Evolutionary conservation across 2,888 invertebrate genomes (phyloP), one percentile per base, ranked within the genome.

Genomic region (Agrilus mali): DNA sequence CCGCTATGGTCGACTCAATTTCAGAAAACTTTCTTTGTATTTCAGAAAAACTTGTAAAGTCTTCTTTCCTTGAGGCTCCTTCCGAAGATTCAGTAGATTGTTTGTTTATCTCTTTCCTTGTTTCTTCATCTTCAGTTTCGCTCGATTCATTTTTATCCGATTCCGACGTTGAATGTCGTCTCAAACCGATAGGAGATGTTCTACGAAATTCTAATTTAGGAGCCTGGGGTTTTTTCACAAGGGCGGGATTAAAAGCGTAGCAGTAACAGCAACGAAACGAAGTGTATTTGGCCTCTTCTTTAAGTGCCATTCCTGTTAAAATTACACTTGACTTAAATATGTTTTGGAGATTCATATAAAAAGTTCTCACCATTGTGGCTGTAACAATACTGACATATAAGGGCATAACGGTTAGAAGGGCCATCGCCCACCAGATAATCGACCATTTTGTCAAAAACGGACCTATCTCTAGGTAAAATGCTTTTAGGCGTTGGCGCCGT

Each of bases 391-490:
- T 75, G 74, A 65, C 98, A 98, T 58, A 98, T 92, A 50, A 98
- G 77, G 15, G 97, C 98, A 71, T 86, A 97, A 55, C 96, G 80
- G 66, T 93, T 88, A 47, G 81, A 80, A 17, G 96, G 95, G 1
- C 96, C 97, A 64, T 98, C 97, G 35, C 94, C 95, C 35, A 97
- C 80, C 47, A 98, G 68, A 61, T 87, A 93, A 63, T 98, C 97
- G 13, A 98, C 82, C 57, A 97, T 72, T 59, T 86, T 84, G 66
- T 96, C 96, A 48, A 95, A 63, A 31, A 84, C 77, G 6, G 83
- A 79, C 46, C 92, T 79, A 50, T 89, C 79, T 47, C 75, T 73
- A 7, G 85, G 80, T 43, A 84, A 65, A 53, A 92, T 70, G 10
- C 86, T 82, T 16, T 87, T 73, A 17, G 83, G 79, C 48, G 83